Evolutionary conservation across 2,888 invertebrate species (phyloP).

Genomic region (Keiferia lycopersicella): DNA sequence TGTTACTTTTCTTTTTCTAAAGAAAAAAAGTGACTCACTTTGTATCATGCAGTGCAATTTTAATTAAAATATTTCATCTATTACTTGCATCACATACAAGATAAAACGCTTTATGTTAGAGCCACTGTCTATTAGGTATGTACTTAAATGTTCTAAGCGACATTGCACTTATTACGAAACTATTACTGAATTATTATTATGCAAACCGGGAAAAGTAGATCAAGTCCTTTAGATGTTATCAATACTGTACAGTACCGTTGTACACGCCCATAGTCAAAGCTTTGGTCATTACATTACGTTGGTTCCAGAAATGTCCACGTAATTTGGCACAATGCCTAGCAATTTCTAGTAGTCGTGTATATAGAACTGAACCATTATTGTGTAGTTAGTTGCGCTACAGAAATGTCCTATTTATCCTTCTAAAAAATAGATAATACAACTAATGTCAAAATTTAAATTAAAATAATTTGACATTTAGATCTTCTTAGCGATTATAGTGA

Average conservation of each 20-base stretch:
- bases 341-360: not conserved
- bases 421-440: too few relatives aligned
- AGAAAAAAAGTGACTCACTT: too few relatives aligned
- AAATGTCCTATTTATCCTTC: too few relatives aligned
- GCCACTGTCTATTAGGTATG: not conserved
- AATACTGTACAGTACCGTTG: conserved; percentile 34
- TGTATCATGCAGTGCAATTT: not conserved
- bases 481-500: too few relatives aligned
- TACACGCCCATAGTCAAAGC: conserved; percentile 23
- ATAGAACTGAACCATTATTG: too few relatives aligned
- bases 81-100: not conserved
- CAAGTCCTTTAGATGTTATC: conserved; percentile 49
- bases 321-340: not conserved
- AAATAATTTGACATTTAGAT: too few relatives aligned
- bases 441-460: too few relatives aligned
- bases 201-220: conserved; percentile 49
- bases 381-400: too few relatives aligned
- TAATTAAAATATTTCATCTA: not conserved
- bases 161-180: conserved; percentile 42
- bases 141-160: conserved; percentile 31
- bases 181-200: conserved; percentile 38
- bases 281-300: conserved; percentile 9
- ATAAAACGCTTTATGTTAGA: not conserved
- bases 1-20: too few relatives aligned
- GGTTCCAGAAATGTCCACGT: conserved; percentile 14